Conservation (phyloP, 2,113 vertebrate species). For the Pachyramphus minor region DNA sequence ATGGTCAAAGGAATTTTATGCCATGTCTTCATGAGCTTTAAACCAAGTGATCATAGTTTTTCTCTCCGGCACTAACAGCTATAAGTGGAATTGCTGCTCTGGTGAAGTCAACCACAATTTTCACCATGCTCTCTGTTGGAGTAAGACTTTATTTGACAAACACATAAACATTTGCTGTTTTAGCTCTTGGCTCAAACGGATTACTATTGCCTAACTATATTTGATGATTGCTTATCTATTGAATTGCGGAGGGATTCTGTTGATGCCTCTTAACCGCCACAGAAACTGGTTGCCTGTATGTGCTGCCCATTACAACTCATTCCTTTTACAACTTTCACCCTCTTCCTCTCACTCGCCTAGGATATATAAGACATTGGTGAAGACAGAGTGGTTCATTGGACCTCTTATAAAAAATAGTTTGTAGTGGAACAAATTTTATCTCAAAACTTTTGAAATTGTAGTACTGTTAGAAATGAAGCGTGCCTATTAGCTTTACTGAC, state of each 20-base stretch:
- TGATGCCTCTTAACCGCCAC: not conserved
- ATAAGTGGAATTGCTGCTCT: not conserved
- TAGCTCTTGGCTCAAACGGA: not conserved
- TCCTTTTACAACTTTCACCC: not conserved
- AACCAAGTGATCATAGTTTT: not conserved
- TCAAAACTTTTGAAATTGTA: not conserved
- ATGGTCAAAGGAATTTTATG: not conserved
- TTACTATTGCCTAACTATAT: not conserved
- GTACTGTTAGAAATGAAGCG: not conserved
- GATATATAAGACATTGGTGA: not conserved
- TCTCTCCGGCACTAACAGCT: not conserved
- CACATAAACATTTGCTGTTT: not conserved
- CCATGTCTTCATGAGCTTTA: not conserved
- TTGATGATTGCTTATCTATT: not conserved
- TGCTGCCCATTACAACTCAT: not conserved
- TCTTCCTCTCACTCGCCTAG: not conserved
- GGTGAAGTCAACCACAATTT: not conserved
- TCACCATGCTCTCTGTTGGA: not conserved
- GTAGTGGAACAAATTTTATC: not conserved
- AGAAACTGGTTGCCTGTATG: not conserved
- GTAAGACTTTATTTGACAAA: not conserved
- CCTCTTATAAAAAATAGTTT: not conserved
- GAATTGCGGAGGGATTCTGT: not conserved
- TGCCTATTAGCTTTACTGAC: not conserved
- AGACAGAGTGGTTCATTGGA: not conserved